Base-by-base conservation (phyloP, 2,797 vertebrate species). In the Alfaro cultratus region DNA sequence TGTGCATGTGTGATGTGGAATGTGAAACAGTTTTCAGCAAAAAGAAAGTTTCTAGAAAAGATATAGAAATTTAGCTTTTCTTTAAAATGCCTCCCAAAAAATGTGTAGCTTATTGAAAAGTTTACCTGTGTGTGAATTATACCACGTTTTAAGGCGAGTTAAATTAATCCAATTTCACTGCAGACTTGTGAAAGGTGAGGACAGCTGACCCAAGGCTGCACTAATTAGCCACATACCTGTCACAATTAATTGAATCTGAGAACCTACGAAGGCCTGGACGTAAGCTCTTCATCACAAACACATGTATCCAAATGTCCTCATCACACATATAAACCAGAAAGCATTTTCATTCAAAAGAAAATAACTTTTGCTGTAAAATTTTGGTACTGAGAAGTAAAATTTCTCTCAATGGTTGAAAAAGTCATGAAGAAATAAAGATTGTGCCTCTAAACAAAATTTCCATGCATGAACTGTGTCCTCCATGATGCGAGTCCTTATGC, bases 81-180 rank as follows among this genome's bases (percentile, higher is more conserved):
- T 67, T 21, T 26, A 80, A 79, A 82, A 76, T 41, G 76, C 53
- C 18, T 1, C 18, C 47, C 47, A n/a, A 13, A 29, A 57, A 34
- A 71, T 87, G 87, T 57, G 80, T 53, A 70, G 74, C 78, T 91
- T 73, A 76, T 84, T 87, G 86, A 78, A 86, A 75, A 55, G 84
- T 81, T 80, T 89, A 84, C 68, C 78, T 83, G 75, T 87, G 78
- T 84, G 90, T 75, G 81, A 86, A 86, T 84, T 91, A 79, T 75
- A 72, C 77, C n/a, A 45, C 79, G 81, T 72, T 89, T 85, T 89
- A 88, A 80, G 79, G 74, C 77, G 41, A 88, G 77, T 85, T 92
- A 91, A 93, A 95, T 95, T 94, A 95, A 95, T 93, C 91, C 93
- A 93, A 94, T 95, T 94, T 93, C 85, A 86, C 86, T 86, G 87